Base-by-base conservation (phyloP, 2,888 invertebrate genomes). In the Smittia sp. region DNA sequence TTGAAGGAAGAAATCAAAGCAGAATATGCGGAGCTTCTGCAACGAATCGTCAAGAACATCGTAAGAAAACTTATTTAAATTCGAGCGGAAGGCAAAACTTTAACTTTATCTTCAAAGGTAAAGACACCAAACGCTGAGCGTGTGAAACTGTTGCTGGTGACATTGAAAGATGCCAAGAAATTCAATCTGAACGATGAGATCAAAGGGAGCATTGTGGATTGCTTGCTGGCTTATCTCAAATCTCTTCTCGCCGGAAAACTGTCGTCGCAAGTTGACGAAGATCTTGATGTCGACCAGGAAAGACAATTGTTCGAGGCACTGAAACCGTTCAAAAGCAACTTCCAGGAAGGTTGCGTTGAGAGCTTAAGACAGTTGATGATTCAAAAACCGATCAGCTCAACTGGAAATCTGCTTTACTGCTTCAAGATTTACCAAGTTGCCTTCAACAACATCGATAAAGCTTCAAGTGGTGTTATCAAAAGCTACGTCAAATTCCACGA, bases 101-200 rank as follows among this genome's bases (percentile, higher is more conserved):
- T 46, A 13, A 39, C 13, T 39, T 13, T 9, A 39, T 46, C n/a
- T 32, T 32, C 32, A 32, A 32, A 13, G 58, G 58, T 22, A 22
- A 58, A 58, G 18, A n/a, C 4, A 2, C 58, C 15, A 11, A 27
- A 66, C 15, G 66, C 15, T n/a, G 38, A 66, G 18, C 25, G 15
- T 66, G 27, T 22, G 13, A 18, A 62, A 1, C 22, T 73, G 2
- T 63, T 73, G 3, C 58, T 63, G 3, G n/a, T 41, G 24, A 27
- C 73, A n/a, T 62, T 73, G 20, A 62, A 63, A 62, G 46, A 73
- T 65, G 18, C 27, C 0, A 73, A 73, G 22, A 65, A 65, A 20
- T 46, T 73, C 18, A 73, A 73, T 25, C 25, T 73, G 7, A 73
- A 46, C 20, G 73, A 73, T 27, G 65, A 65, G 41, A 39, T 65